Base-by-base conservation (phyloP, 2,888 invertebrate genomes). In the Lithophane semibrunnea region DNA sequence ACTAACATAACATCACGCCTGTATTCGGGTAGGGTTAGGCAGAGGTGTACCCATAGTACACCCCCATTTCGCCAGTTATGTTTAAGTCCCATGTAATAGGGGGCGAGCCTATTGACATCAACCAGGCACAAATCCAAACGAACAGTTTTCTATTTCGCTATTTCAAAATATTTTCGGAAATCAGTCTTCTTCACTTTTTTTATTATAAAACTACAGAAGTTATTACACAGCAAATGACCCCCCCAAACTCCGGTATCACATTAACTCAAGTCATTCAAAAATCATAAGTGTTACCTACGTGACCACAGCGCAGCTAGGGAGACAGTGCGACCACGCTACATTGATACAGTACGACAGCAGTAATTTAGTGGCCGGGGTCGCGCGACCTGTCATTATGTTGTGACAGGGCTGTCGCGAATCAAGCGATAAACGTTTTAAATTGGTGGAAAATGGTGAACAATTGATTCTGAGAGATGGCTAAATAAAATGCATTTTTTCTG, bases 331-430 rank as follows among this genome's bases (percentile, higher is more conserved):
- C 78, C 64, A 65, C 16, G 80, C 64, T 47, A 74, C 65, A 47
- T 56, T 18, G 47, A 60, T 47, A 79, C 75, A 68, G 67, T 69
- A 47, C 44, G 63, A 75, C 37, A 58, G 73, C 90, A 88, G 90
- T 93, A 93, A 94, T 95, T 95, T 94, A 78, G 89, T 90, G 90
- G 88, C 92, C 88, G 86, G 93, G 93, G 92, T 92, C 92, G 90
- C 87, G 84, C 88, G 85, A 91, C 90, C 90, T 93, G 90, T 94
- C 89, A 95, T 95, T 95, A 94, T 77, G 75, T 83, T 81, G 88
- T 82, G 87, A 91, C 91, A 91, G 92, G 91, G 88, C 83, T 86
- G 83, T 58, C 83, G 49, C 70, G 21, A 66, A 73, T 61, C 52
- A 60, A 49, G n/a, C 44, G 64, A 7, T 67, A 56, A 66, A 83